Evolutionary conservation across 2,797 vertebrate species (phyloP).

Genomic region (Fistularia tabacaria): DNA sequence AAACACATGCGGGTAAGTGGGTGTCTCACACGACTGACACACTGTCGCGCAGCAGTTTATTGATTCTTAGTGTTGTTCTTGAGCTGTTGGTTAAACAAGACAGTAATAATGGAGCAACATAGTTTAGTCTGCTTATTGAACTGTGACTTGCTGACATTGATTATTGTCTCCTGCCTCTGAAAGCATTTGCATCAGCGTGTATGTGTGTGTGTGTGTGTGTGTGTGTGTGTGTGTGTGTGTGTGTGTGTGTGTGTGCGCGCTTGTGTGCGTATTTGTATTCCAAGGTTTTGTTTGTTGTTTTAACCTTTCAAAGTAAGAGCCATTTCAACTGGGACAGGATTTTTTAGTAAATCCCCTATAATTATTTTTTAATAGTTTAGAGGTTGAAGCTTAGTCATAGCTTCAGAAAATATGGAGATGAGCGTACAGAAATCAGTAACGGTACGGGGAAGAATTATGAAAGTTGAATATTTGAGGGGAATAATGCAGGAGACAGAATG

Average conservation of each 20-base stretch:
- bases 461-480: slow-evolving; percentile 5
- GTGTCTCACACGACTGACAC: slow-evolving; percentile 13
- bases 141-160: slow-evolving; percentile 66
- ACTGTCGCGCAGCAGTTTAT: slow-evolving; percentile 42
- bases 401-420: neutral
- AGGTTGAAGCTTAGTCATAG: slow-evolving; percentile 9
- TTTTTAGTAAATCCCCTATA: neutral
- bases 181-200: slow-evolving; percentile 16
- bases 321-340: neutral
- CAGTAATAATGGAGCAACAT: slow-evolving; percentile 69
- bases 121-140: slow-evolving; percentile 69
- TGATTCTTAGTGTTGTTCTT: slow-evolving; percentile 62
- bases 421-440: neutral
- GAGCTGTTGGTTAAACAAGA: slow-evolving; percentile 70
- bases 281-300: neutral
- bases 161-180: slow-evolving; percentile 52
- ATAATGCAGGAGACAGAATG: no score
- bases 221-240: slow-evolving; percentile 23
- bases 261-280: slow-evolving; percentile 10
- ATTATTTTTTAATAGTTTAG: slow-evolving; percentile 6
- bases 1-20: slow-evolving; percentile 15
- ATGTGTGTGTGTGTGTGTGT: slow-evolving; percentile 7
- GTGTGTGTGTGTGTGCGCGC: slow-evolving; percentile 8
- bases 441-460: slow-evolving; percentile 4
- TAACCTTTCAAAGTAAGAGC: neutral